phyloP scores from a whole-genome alignment of 1,140 invertebrate species.

The Amphibalanus amphitrite region DNA sequence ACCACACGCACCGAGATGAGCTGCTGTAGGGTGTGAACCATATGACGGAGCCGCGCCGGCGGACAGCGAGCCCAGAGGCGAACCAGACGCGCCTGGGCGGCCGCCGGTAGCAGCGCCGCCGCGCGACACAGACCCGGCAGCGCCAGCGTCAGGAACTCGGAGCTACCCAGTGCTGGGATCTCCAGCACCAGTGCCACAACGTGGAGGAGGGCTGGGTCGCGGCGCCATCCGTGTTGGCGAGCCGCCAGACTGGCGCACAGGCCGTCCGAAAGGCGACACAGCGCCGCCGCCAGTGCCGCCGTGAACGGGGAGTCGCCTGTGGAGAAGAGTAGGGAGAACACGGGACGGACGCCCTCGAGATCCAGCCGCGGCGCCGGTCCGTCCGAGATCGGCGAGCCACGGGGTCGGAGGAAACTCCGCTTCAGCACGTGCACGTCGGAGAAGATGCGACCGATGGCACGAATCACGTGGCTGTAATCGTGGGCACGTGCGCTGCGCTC shows the following conservation, averaged over 20 bases:
- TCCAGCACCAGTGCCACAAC: slow-evolving; percentile 76
- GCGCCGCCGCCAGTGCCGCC: slow-evolving; percentile 55
- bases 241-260: slow-evolving; percentile 50
- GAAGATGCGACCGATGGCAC: slow-evolving; percentile 50
- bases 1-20: slow-evolving; percentile 62
- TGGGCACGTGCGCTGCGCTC: neutral
- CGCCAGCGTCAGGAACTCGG: slow-evolving; percentile 63
- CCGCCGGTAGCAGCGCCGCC: slow-evolving; percentile 46
- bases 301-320: slow-evolving; percentile 39
- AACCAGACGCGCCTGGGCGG: slow-evolving; percentile 61
- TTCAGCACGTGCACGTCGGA: slow-evolving; percentile 45
- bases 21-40: slow-evolving; percentile 68
- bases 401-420: neutral
- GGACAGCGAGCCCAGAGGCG: slow-evolving; percentile 56
- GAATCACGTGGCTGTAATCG: slow-evolving; percentile 42
- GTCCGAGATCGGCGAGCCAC: neutral
- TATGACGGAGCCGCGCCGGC: slow-evolving; percentile 43
- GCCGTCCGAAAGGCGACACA: slow-evolving; percentile 53
- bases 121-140: slow-evolving; percentile 64
- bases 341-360: slow-evolving; percentile 37
- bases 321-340: slow-evolving; percentile 39
- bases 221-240: slow-evolving; percentile 19
- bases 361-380: slow-evolving; percentile 22
- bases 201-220: slow-evolving; percentile 39
- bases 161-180: slow-evolving; percentile 57